These are phyloP conservation scores for Microtus ochrogaster DNA, from an alignment of 2,113 vertebrate species.

Conservation along the genomic window DNA sequence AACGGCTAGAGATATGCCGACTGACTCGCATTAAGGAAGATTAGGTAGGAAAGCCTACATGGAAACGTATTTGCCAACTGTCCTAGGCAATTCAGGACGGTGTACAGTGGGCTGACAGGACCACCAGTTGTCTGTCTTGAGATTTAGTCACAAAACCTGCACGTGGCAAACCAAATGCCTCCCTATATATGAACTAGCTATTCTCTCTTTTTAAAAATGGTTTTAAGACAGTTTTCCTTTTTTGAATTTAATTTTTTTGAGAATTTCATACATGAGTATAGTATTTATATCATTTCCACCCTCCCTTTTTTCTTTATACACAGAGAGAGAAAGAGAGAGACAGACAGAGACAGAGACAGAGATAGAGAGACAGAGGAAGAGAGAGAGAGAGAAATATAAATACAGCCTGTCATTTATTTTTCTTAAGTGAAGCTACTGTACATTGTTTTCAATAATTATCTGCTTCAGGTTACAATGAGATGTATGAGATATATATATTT, in stretches of 20 bases:
- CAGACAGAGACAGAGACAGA: background rate
- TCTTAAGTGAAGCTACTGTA: conserved; percentile 25
- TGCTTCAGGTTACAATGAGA: conserved; percentile 37
- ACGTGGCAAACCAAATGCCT: background rate
- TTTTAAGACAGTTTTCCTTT: background rate
- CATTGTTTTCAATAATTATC: background rate
- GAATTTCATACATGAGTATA: background rate
- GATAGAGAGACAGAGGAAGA: background rate
- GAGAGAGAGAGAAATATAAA: background rate
- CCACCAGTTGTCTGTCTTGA: background rate
- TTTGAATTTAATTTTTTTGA: background rate
- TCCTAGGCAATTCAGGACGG: background rate
- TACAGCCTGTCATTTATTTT: background rate
- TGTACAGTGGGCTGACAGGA: background rate
- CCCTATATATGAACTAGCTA: background rate
- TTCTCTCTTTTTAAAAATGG: background rate
- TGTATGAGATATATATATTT: background rate
- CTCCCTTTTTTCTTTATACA: background rate
- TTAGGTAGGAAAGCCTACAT: background rate
- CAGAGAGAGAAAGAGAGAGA: background rate
- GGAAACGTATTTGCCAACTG: conserved; percentile 16
- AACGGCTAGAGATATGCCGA: background rate
- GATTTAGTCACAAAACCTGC: background rate
- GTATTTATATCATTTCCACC: background rate
- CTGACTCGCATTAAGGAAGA: conserved; percentile 15